Evolutionary conservation across 2,113 vertebrate genomes (phyloP).

Genomic region (Gila orcuttii): DNA sequence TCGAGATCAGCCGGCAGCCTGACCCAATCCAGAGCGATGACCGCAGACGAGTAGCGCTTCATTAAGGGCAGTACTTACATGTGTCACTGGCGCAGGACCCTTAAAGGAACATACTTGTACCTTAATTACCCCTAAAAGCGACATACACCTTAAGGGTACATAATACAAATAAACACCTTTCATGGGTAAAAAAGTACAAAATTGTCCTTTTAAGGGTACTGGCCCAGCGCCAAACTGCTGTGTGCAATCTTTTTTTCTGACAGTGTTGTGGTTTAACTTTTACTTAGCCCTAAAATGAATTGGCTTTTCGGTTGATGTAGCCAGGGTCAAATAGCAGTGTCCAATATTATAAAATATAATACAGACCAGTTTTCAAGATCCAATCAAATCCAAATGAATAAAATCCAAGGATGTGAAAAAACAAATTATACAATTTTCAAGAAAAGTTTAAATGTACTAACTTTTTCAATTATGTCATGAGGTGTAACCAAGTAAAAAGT

Average conservation of each 20-base stretch:
- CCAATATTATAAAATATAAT: background rate
- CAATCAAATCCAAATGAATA: background rate
- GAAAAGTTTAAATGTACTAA: background rate
- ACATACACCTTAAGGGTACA: background rate
- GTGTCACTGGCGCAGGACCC: background rate
- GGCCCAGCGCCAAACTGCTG: too few species aligned
- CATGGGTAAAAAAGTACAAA: background rate
- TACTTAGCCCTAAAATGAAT: background rate
- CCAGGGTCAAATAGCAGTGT: background rate
- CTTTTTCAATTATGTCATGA: background rate
- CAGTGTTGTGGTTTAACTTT: background rate
- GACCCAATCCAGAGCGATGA: background rate
- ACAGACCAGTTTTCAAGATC: background rate
- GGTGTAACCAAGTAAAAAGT: background rate
- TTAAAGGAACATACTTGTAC: background rate
- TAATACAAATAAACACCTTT: background rate
- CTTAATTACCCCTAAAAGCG: background rate
- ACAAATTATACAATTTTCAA: background rate
- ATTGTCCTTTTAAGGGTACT: background rate
- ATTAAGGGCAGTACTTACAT: background rate
- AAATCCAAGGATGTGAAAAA: background rate
- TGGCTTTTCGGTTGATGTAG: background rate
- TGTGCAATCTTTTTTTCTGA: background rate
- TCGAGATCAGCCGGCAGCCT: slow-evolving; percentile 49
- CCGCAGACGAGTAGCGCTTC: background rate